phyloP scores from a whole-genome alignment of 2,888 invertebrate species.

The Drosophila kanekoi region DNA sequence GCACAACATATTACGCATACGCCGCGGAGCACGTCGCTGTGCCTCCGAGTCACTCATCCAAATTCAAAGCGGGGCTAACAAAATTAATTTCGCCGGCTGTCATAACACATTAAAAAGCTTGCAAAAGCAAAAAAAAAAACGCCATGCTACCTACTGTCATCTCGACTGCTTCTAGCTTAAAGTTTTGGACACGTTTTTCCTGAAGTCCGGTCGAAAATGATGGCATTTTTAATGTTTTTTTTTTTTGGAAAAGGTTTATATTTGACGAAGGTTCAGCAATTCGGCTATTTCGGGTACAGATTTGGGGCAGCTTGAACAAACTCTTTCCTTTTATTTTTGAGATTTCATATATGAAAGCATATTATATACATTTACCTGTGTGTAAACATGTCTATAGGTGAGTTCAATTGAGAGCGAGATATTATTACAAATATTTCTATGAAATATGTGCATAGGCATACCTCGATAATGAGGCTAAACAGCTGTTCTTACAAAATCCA shows the following conservation, averaged over 20 bases:
- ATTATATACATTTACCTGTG: too few relatives aligned
- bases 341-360: too few relatives aligned
- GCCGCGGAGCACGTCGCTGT: constrained; percentile 45
- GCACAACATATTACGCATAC: constrained; percentile 49
- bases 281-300: constrained; percentile 8
- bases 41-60: constrained; percentile 42
- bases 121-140: constrained; percentile 20
- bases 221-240: constrained; percentile 7
- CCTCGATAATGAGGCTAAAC: background rate
- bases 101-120: constrained; percentile 48
- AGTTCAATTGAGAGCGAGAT: too few relatives aligned
- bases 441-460: background rate
- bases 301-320: constrained; percentile 11
- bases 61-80: constrained; percentile 41
- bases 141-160: constrained; percentile 7
- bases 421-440: too few relatives aligned
- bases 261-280: constrained; percentile 2
- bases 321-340: background rate
- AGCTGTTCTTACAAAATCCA: background rate
- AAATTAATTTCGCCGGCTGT: constrained; percentile 52
- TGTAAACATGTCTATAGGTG: too few relatives aligned
- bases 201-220: constrained; percentile 4
- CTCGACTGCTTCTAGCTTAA: constrained; percentile 16
- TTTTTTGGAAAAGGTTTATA: constrained; percentile 16
- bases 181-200: constrained; percentile 16